Conservation (phyloP, 2,888 invertebrate species). For the Callinectes sapidus region DNA sequence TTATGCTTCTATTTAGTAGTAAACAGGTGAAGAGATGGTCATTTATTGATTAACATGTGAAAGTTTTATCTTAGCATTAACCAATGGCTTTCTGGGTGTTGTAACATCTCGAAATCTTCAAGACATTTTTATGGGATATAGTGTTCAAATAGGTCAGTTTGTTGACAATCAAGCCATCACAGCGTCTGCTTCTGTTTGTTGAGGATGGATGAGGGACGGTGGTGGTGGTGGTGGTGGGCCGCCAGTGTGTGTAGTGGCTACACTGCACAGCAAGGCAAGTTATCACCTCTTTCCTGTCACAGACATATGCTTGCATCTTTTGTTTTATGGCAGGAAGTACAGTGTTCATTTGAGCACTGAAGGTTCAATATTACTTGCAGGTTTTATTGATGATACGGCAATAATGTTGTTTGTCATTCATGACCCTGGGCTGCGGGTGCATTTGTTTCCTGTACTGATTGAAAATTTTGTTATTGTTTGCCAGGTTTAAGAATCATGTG, state of each 20-base stretch:
- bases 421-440: too few relatives aligned
- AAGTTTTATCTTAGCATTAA: background rate
- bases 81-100: background rate
- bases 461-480: background rate
- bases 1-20: background rate
- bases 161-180: background rate
- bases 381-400: too few relatives aligned
- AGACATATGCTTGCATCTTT: too few relatives aligned
- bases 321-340: too few relatives aligned
- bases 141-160: background rate
- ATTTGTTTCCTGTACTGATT: too few relatives aligned
- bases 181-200: background rate
- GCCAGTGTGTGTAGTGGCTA: background rate
- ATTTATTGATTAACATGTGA: background rate
- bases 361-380: too few relatives aligned
- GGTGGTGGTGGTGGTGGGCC: background rate
- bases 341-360: too few relatives aligned
- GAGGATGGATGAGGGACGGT: background rate
- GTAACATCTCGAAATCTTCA: background rate
- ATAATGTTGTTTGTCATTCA: too few relatives aligned
- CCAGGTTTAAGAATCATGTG: background rate
- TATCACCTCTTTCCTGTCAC: too few relatives aligned
- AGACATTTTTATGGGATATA: background rate
- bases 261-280: too few relatives aligned
- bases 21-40: background rate